Evolutionary conservation across 2,797 vertebrate species (phyloP), one percentile per base, ranked within the genome.

Genomic region (Gephyroberyx darwinii): DNA sequence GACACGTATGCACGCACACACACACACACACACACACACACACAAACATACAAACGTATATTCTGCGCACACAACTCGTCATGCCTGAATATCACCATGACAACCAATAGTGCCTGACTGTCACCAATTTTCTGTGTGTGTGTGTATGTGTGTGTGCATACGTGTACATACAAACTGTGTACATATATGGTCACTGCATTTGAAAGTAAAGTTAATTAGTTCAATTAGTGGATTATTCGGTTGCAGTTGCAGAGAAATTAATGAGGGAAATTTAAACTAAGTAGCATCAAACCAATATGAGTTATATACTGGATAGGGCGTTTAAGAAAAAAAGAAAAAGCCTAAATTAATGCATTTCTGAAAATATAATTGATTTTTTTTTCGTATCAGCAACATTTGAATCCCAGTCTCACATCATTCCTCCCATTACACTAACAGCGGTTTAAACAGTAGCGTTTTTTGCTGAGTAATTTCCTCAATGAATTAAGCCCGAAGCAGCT

Each of bases 41-140:
- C 58, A 68, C 37, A 66, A 43, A 55, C 1, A 2, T 13, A 54
- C 52, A 71, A 48, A 60, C 31, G 41, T 62, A 19, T 50, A 55
- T 41, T 60, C 8, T 31, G 8, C 19, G 45, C 54, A n/a, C 58
- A 54, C 41, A 26, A 53, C 16, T 56, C 20, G n/a, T 68, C 72
- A 73, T 71, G 39, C 33, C 61, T 78, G 16, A 10, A 47, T 16
- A 65, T 75, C 54, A 69, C 83, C 78, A 84, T 84, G 77, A 74
- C 73, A 76, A 84, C 75, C 0, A 65, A 56, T 17, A 50, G 14
- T 10, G 37, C 55, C 54, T 71, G 57, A 72, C 54, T 72, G 65
- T 75, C 58, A 73, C 54, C 48, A 72, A 20, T 55, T 79, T 56
- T 65, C 7, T 68, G 22, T 55, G 37, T 45, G 10, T 60, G 14